These are phyloP conservation scores for Oopsacas minuta DNA, from an alignment of 37 sponge, comb jelly and placozoan genomes.

Conservation along the genomic window DNA sequence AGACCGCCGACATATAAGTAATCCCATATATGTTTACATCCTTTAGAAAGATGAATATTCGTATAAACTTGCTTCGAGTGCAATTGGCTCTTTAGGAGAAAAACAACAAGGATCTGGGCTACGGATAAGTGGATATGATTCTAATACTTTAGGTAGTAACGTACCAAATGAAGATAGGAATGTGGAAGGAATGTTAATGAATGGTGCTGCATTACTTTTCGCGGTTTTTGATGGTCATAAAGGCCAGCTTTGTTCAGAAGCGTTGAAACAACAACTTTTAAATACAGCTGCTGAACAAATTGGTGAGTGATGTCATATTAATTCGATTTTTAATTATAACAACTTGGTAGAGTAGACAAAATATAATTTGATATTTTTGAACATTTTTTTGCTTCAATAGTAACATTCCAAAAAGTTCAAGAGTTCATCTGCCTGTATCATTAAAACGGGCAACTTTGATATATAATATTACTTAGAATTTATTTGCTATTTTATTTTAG, in stretches of 20 bases:
- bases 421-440: too few relatives aligned
- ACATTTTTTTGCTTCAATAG: too few relatives aligned
- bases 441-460: too few relatives aligned
- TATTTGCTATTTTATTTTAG: too few relatives aligned
- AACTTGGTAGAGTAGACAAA: too few relatives aligned
- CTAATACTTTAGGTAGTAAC: conserved; percentile 54
- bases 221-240: conserved; percentile 70
- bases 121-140: conserved; percentile 28
- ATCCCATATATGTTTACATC: too few relatives aligned
- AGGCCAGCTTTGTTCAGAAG: conserved; percentile 41
- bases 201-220: conserved; percentile 31
- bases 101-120: conserved; percentile 22
- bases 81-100: not conserved
- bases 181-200: conserved; percentile 22
- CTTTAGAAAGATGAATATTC: conserved; percentile 9
- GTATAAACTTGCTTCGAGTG: not conserved
- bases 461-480: too few relatives aligned
- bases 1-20: too few relatives aligned
- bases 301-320: not conserved
- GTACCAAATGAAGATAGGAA: conserved; percentile 66
- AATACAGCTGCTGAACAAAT: conserved; percentile 14
- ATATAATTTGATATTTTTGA: too few relatives aligned
- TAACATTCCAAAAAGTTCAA: too few relatives aligned
- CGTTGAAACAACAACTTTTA: conserved; percentile 39
- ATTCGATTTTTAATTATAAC: not conserved